Base-by-base conservation (phyloP, 2,888 invertebrate species). In the Tachystola acroxantha region DNA sequence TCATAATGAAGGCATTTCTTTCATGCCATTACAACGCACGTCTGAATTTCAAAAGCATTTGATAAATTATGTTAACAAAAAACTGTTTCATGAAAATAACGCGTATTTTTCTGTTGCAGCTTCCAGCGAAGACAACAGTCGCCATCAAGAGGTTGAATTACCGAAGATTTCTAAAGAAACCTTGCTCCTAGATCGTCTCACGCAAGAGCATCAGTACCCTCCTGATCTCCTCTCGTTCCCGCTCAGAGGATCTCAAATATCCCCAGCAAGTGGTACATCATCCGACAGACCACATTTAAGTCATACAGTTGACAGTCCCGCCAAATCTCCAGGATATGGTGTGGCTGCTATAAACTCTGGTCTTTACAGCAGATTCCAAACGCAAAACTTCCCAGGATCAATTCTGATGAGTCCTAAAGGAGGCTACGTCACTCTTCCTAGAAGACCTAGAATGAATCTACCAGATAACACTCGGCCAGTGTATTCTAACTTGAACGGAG, bases 371-470 rank as follows among this genome's bases (percentile, higher is more conserved):
- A 63, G 75, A 41, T 91, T 91, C 16, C 91, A 92, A 45, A 91
- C 90, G 7, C 91, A 91, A 1, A 91, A 91, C 47, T 89, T 89
- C 55, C 86, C 85, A 54, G 74, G 76, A 1, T 66, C 76, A 4
- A 88, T 88, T 0, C 78, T 91, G 1, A 78, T 92, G 29, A 89
- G 86, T 36, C 90, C 91, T 0, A 91, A 93, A 54, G 94, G 94
- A 1, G 94, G 95, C 1, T 96, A 95, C 72, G 94, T 95, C n/a
- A 96, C 96, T 4, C 91, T 96, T 41, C 96, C 96, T 0, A 89
- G 96, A 50, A 89, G 93, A 61, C 95, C 95, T 0, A 87, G 94
- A 40, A 90, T 90, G 2, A 92, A 91, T 57, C 92, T 93, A 89
- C 60, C 90, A 79, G 55, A 91, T 70, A 48, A 79, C 73, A 24